These are phyloP conservation scores for Drosophila aldrichi DNA, from an alignment of 2,888 invertebrate species.

Conservation along the genomic window DNA sequence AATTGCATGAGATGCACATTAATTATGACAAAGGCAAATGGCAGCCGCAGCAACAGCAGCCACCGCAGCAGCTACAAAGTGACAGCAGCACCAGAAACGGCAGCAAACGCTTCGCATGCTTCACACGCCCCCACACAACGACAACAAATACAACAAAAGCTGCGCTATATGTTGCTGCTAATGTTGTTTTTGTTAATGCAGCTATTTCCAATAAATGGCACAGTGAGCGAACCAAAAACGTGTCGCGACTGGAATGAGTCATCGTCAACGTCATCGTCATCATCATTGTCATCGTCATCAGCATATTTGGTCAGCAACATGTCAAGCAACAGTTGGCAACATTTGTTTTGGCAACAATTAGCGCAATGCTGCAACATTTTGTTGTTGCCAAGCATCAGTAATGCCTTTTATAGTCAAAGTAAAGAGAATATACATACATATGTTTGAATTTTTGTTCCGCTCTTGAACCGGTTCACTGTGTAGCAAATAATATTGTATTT, in stretches of 20 bases:
- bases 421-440: background rate
- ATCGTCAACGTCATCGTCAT: conserved; percentile 29
- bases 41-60: conserved; percentile 16
- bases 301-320: conserved; percentile 40
- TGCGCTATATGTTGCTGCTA: conserved; percentile 48
- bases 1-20: conserved; percentile 63
- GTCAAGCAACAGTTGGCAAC: conserved; percentile 30
- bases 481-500: background rate
- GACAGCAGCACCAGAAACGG: conserved; percentile 11
- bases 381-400: conserved; percentile 9
- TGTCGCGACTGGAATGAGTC: conserved; percentile 52
- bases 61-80: conserved; percentile 6
- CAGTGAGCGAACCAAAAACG: conserved; percentile 35
- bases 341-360: conserved; percentile 30
- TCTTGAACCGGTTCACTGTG: background rate
- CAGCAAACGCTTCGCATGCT: conserved; percentile 35
- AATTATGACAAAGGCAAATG: conserved; percentile 68
- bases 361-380: conserved; percentile 18
- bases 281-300: background rate
- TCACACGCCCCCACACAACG: conserved; percentile 60
- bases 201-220: conserved; percentile 60
- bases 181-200: conserved; percentile 22
- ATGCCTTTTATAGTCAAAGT: background rate
- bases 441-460: background rate
- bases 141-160: conserved; percentile 5